phyloP scores from a whole-genome alignment of 1,140 invertebrate genomes.

The Dendroctonus valens region DNA sequence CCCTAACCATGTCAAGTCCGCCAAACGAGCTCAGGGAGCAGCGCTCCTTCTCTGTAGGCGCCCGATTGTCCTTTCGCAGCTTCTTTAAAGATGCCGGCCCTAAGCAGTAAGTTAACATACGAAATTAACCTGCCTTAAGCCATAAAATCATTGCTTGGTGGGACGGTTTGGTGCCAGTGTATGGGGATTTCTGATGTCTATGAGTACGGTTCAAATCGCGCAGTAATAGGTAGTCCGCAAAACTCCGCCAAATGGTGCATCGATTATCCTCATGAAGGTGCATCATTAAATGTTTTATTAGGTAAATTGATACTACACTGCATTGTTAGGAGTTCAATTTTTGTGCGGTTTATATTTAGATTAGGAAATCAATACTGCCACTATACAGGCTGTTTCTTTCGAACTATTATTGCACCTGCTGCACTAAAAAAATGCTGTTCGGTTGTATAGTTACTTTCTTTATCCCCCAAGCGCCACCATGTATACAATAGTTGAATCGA shows the following conservation, averaged over 20 bases:
- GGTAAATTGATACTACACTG: no score
- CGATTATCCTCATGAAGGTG: not conserved
- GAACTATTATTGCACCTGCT: no score
- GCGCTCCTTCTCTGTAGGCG: slow-evolving; percentile 45
- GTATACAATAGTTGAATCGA: no score
- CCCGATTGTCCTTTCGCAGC: slow-evolving; percentile 44
- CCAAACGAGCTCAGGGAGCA: slow-evolving; percentile 43
- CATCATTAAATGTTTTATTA: slow-evolving; percentile 3
- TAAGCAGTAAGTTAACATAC: slow-evolving; percentile 43
- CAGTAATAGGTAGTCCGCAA: not conserved
- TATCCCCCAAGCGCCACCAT: no score
- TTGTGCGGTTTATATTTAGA: no score
- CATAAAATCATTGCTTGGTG: slow-evolving; percentile 3
- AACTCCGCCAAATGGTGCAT: not conserved
- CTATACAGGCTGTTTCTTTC: no score
- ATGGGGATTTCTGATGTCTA: not conserved
- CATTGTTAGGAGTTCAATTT: no score
- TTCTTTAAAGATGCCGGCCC: slow-evolving; percentile 44
- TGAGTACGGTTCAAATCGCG: not conserved
- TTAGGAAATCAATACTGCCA: no score
- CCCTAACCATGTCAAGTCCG: slow-evolving; percentile 40
- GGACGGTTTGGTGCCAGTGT: not conserved
- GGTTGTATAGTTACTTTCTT: no score
- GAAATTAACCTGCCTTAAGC: no score
- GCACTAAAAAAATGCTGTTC: no score